A percentile compares a stretch with the other conserved stretches of the same genome.
phyloP scores from a whole-genome alignment of 2,113 vertebrate genomes.

The Hippocampus comes region DNA sequence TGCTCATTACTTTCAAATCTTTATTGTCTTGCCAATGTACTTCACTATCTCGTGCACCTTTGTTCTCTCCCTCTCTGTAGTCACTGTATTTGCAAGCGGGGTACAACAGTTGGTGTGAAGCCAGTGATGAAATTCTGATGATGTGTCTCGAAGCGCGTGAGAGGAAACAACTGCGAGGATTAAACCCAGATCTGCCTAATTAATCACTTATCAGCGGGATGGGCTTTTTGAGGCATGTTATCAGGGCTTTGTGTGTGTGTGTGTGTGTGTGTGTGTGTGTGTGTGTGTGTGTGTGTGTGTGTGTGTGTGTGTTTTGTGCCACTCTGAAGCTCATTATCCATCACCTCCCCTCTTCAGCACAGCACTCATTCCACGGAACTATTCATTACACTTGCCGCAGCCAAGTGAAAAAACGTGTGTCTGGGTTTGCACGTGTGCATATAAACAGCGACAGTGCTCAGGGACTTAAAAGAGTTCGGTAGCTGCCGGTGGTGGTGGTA shows the following conservation, averaged over 20 bases:
- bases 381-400: slow-evolving; percentile 58
- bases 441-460: slow-evolving; percentile 41
- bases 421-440: slow-evolving; percentile 29
- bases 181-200: slow-evolving; percentile 61
- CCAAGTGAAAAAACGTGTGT: slow-evolving; percentile 46
- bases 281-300: slow-evolving; percentile 40
- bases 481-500: slow-evolving; percentile 33
- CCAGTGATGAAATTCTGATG: slow-evolving; percentile 35
- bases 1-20: slow-evolving; percentile 54
- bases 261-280: slow-evolving; percentile 34
- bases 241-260: slow-evolving; percentile 15
- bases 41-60: slow-evolving; percentile 39
- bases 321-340: slow-evolving; percentile 63
- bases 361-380: slow-evolving; percentile 49
- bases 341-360: slow-evolving; percentile 55
- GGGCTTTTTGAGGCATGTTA: slow-evolving; percentile 35
- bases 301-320: slow-evolving; percentile 51
- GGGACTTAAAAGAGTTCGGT: slow-evolving; percentile 52
- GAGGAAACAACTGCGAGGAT: slow-evolving; percentile 51
- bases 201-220: slow-evolving; percentile 64
- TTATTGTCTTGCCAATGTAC: slow-evolving; percentile 28
- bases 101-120: slow-evolving; percentile 21
- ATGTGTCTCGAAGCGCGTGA: slow-evolving; percentile 27
- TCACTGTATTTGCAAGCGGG: slow-evolving; percentile 26
- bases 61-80: slow-evolving; percentile 21